A percentile compares a stretch with the other conserved stretches of the same genome.
phyloP scores from a whole-genome alignment of 2,797 vertebrate species.

The Acipenser ruthenus region DNA sequence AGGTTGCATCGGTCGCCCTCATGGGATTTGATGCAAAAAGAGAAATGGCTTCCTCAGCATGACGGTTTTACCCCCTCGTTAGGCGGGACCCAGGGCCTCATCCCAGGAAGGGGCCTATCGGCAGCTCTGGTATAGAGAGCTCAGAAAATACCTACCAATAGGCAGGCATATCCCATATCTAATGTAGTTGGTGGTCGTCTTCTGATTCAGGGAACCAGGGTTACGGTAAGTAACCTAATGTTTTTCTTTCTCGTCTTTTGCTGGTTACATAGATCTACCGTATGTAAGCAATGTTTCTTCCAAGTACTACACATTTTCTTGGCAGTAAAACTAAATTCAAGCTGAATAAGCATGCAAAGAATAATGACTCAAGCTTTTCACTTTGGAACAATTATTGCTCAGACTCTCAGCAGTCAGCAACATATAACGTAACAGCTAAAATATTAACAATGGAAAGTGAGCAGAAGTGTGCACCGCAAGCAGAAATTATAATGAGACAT shows the following conservation, averaged over 20 bases:
- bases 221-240: background rate
- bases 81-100: too few species aligned
- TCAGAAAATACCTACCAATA: too few species aligned
- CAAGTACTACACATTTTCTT: conserved; percentile 37
- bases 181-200: too few species aligned
- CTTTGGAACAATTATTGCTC: background rate
- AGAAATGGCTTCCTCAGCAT: too few species aligned
- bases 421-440: background rate
- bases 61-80: too few species aligned
- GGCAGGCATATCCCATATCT: too few species aligned
- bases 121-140: too few species aligned
- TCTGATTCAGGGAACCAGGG: too few species aligned
- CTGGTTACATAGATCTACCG: conserved; percentile 12
- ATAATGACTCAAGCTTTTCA: conserved; percentile 43
- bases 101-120: too few species aligned
- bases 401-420: background rate
- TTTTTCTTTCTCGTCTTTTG: conserved; percentile 6
- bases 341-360: conserved; percentile 26
- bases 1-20: too few species aligned
- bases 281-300: conserved; percentile 7
- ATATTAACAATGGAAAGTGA: conserved; percentile 17
- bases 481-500: conserved; percentile 19
- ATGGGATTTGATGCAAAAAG: too few species aligned
- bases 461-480: conserved; percentile 21
- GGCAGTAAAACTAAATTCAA: conserved; percentile 41